A percentile compares a stretch with the other conserved stretches of the same genome.
Evolutionary conservation across 2,113 vertebrate genomes (phyloP).

Genomic region (Picathartes gymnocephalus): DNA sequence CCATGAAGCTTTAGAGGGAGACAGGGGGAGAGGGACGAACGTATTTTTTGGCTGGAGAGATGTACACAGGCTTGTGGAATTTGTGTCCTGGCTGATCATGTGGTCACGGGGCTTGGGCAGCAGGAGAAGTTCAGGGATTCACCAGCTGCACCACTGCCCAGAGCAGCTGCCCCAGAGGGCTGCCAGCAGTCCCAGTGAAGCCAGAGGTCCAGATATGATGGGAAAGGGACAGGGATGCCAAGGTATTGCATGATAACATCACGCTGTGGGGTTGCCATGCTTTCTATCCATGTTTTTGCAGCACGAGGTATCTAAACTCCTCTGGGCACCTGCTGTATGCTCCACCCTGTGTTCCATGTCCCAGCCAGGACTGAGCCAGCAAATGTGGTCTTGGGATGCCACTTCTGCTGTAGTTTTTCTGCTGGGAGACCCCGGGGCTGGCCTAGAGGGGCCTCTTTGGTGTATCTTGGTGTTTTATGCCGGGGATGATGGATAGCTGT

Average conservation of each 20-base stretch:
- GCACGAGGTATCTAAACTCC: fast-evolving
- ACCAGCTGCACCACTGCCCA: not conserved
- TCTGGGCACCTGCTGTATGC: not conserved
- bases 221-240: not conserved
- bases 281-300: not conserved
- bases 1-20: not conserved
- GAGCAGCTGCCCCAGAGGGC: not conserved
- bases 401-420: not conserved
- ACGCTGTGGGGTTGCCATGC: fast-evolving
- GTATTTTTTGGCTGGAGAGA: not conserved
- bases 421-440: not conserved
- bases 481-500: not conserved
- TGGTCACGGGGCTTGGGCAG: not conserved
- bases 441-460: not conserved
- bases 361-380: not conserved
- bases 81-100: fast-evolving
- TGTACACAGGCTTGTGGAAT: not conserved
- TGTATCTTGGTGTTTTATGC: not conserved
- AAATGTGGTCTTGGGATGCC: not conserved
- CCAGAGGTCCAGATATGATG: not conserved
- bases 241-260: fast-evolving
- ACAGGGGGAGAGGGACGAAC: not conserved
- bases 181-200: not conserved
- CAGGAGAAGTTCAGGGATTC: fast-evolving
- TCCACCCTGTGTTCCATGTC: not conserved